Evolutionary conservation across 92 coral and sea anemone species (phyloP).

Genomic region (Montipora capitata): DNA sequence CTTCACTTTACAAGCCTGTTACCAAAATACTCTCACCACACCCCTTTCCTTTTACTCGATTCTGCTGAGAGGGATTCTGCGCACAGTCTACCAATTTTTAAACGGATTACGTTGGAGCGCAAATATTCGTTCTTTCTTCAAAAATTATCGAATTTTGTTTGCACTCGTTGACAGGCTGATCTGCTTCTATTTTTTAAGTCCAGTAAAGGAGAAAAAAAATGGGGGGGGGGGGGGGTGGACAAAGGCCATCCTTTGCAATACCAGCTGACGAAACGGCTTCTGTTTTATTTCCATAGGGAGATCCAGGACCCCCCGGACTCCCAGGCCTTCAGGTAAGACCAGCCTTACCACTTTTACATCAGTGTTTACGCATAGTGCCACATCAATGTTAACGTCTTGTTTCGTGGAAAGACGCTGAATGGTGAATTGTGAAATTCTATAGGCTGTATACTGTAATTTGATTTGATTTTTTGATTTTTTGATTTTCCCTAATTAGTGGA

Average conservation of each 20-base stretch:
- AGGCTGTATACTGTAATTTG: too few relatives aligned
- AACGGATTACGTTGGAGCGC: too few relatives aligned
- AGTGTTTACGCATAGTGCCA: background rate
- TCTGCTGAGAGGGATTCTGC: too few relatives aligned
- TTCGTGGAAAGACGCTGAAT: too few relatives aligned
- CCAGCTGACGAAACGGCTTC: background rate
- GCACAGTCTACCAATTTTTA: too few relatives aligned
- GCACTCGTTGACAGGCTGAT: background rate
- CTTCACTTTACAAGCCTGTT: too few relatives aligned
- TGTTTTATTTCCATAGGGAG: background rate
- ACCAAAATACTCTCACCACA: too few relatives aligned
- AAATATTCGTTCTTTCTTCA: background rate
- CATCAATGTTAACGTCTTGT: too few relatives aligned
- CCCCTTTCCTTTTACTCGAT: too few relatives aligned
- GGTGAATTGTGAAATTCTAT: too few relatives aligned
- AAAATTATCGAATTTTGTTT: background rate
- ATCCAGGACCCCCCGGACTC: conserved; percentile 23
- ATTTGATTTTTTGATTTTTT: too few relatives aligned
- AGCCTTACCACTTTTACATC: background rate
- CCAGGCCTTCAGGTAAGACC: conserved; percentile 40
- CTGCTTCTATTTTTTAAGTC: background rate
- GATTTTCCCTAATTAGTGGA: too few relatives aligned
- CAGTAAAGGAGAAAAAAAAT: background rate
- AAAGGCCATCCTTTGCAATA: background rate
- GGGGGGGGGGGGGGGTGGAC: background rate